phyloP scores from a whole-genome alignment of 1,140 invertebrate genomes.

The Asobara japonica region DNA sequence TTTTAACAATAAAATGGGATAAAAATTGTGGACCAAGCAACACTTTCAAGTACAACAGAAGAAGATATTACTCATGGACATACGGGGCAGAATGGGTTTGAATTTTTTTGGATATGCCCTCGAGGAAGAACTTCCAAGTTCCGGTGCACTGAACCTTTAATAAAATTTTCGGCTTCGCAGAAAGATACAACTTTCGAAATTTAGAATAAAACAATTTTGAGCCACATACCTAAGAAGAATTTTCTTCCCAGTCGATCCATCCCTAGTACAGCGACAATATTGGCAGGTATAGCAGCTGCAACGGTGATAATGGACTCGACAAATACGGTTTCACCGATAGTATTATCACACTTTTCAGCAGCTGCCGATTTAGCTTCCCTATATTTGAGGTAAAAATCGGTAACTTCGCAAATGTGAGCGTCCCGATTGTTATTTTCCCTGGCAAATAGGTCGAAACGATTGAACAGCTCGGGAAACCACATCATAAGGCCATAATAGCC shows the following conservation, averaged over 20 bases:
- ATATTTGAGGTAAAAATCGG: slow-evolving; percentile 75
- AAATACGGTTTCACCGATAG: slow-evolving; percentile 81
- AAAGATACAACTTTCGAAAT: no score
- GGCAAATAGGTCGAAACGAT: slow-evolving; percentile 83
- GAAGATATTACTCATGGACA: no score
- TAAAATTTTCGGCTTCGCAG: no score
- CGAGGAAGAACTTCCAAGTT: no score
- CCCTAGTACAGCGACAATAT: slow-evolving; percentile 80
- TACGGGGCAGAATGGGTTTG: no score
- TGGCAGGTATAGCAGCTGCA: slow-evolving; percentile 84
- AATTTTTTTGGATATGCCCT: no score
- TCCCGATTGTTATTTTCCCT: slow-evolving; percentile 65
- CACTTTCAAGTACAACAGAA: no score
- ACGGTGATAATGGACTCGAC: slow-evolving; percentile 87
- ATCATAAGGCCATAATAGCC: slow-evolving; percentile 91
- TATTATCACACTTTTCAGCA: slow-evolving; percentile 70
- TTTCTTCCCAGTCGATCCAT: slow-evolving; percentile 87
- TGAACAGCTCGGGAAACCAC: slow-evolving; percentile 92
- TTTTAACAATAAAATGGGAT: no score
- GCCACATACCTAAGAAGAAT: slow-evolving; percentile 79
- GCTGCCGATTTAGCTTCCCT: slow-evolving; percentile 70
- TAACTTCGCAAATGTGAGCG: slow-evolving; percentile 81
- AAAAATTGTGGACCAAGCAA: no score
- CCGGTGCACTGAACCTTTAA: no score
- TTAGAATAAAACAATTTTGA: neutral